Evolutionary conservation across 1,140 invertebrate genomes (phyloP), one percentile per base, ranked within the genome.

Genomic region (Dendroctonus ponderosae): DNA sequence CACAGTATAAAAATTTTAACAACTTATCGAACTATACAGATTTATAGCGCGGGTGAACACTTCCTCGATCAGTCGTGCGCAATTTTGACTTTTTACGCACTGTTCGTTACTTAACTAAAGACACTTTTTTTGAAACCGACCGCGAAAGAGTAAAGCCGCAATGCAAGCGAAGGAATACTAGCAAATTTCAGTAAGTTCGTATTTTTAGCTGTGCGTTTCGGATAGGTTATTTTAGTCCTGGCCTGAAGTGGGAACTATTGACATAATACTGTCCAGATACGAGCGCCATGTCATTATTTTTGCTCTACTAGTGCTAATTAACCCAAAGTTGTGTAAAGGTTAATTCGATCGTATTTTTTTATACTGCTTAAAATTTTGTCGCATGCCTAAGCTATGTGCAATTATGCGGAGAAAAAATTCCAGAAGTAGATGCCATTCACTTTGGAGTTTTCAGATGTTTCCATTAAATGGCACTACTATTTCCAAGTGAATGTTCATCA

Each of bases 181-280:
- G 66, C 66, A 48, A 67, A 67, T 52, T 51, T 67, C 50, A 49
- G 26, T 52, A 43, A 46, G 14, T 61, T 51, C 43, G 66, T 67
- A 67, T 67, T 62, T 67, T 67, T 67, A 67, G 65, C 44, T 11
- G 44, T 43, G 57, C 39, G 41, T 67, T 67, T 62, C 52, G 46
- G 42, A 61, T 46, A 51, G 12, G 66, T 49, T 67, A 67, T 67
- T 67, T 67, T 58, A 44, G 44, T 66, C 66, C 58, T 57, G 59
- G 66, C 42, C 51, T 44, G 54, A 67, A 62, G 66, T 62, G 66
- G 56, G 62, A 66, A 66, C 12, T 12, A 52, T 66, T 66, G 56
- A 66, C 65, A 66, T 66, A 66, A 66, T 66, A 61, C 65, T 66
- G 65, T 66, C 65, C 65, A 66, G 65, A 66, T 43, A 42, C 50